Conservation (phyloP, 2,113 vertebrate species). For the Zosterops pallidus region DNA sequence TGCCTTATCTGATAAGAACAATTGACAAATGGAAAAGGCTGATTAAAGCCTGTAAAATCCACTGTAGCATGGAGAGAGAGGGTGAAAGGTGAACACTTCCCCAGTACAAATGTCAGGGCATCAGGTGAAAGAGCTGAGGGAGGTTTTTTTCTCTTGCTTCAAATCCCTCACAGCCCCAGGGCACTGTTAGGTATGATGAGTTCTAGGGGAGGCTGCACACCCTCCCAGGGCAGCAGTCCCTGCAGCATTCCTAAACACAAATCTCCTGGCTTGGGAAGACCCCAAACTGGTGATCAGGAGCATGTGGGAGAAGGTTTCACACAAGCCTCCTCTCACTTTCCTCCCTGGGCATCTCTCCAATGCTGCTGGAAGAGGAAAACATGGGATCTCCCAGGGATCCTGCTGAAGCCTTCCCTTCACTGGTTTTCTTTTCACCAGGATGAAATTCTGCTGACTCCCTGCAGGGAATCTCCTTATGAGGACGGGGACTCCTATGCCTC, state of each 20-base stretch:
- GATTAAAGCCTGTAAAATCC: not conserved
- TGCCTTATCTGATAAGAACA: not conserved
- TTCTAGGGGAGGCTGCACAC: not conserved
- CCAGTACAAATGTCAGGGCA: not conserved
- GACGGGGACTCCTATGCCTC: not conserved
- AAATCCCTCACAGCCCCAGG: not conserved
- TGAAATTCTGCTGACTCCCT: slow-evolving; percentile 35
- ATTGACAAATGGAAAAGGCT: not conserved
- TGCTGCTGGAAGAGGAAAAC: not conserved
- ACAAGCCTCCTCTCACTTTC: not conserved
- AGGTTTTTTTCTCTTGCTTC: not conserved
- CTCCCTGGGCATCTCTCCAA: not conserved
- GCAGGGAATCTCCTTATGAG: not conserved
- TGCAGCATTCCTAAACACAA: not conserved
- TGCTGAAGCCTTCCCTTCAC: not conserved
- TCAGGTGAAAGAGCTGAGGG: not conserved
- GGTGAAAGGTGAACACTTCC: not conserved
- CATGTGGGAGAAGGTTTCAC: accelerated
- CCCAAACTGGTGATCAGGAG: not conserved
- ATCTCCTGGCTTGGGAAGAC: not conserved
- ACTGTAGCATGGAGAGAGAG: not conserved
- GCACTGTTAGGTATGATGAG: accelerated
- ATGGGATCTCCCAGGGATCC: accelerated
- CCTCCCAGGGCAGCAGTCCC: not conserved
- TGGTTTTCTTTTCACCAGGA: not conserved